Conservation (phyloP, 2,113 vertebrate genomes). For the Halcyon senegalensis region DNA sequence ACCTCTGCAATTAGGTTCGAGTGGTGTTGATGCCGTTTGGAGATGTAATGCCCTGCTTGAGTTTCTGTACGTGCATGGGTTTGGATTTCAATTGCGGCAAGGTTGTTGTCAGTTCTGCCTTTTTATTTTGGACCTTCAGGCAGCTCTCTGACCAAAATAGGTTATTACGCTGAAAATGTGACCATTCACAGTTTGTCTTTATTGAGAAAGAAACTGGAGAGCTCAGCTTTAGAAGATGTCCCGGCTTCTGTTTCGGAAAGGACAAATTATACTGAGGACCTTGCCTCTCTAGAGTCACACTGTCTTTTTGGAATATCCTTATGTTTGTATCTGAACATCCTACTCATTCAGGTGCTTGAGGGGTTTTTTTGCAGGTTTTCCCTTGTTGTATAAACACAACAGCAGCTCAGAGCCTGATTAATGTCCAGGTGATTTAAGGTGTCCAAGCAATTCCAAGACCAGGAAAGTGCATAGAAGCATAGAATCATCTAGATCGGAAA, state of each 20-base stretch:
- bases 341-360: neutral
- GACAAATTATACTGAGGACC: accelerated
- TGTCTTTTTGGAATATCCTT: neutral
- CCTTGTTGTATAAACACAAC: neutral
- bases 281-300: neutral
- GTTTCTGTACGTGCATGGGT: neutral
- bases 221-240: neutral
- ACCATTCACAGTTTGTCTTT: neutral
- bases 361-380: neutral
- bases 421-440: neutral
- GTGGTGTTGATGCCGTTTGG: neutral
- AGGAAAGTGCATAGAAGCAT: neutral
- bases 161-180: neutral
- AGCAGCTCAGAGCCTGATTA: neutral
- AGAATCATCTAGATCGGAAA: no score
- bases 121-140: neutral
- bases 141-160: neutral
- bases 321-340: neutral
- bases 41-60: neutral
- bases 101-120: neutral
- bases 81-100: neutral
- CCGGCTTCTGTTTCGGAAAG: neutral
- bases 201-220: neutral
- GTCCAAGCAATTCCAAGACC: neutral
- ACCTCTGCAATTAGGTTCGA: accelerated